Evolutionary conservation across 2,888 invertebrate species (phyloP), one percentile per base, ranked within the genome.

Genomic region (Orthonevra nobilis): DNA sequence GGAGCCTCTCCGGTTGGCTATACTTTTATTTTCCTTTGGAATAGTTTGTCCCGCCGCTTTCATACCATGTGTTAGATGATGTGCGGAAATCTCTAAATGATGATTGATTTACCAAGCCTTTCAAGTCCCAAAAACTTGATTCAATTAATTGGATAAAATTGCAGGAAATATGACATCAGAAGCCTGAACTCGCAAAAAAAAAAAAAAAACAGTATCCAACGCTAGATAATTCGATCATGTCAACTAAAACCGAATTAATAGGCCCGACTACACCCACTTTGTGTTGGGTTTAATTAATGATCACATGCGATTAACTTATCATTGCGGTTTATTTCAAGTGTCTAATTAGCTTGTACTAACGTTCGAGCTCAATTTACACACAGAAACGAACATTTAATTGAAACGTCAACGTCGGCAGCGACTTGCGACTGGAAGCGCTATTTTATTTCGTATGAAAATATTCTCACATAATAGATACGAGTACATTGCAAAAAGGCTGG

Each of bases 271-370:
- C 68, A 58, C 48, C 32, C 58, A 69, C 48, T 28, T 69, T 12
- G 17, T 50, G 58, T 68, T 68, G 12, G 58, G 17, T 32, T 14
- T 20, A 69, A 50, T 50, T 10, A 42, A 17, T 14, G 17, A 19
- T 52, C 42, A 15, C 60, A 69, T 42, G 50, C 42, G 9, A 69
- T 50, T 38, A 48, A 63, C 38, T 63, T 32, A 61, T 46, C 34
- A 61, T 46, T 61, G 2, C 23, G 23, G 6, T 36, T 34, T 5
- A 34, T 10, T 23, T 46, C n/a, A 46, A 19, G 20, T 20, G n/a
- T 34, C 9, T 52, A 52, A 46, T 46, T 34, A 10, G 10, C 44
- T 60, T 42, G 30, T 15, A 10, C n/a, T 56, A 19, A 17, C 40
- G 34, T 42, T 30, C 32, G 32, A 17, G 30, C 14, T n/a, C n/a